phyloP scores from a whole-genome alignment of 2,888 invertebrate genomes.

The Baccha elongata region DNA sequence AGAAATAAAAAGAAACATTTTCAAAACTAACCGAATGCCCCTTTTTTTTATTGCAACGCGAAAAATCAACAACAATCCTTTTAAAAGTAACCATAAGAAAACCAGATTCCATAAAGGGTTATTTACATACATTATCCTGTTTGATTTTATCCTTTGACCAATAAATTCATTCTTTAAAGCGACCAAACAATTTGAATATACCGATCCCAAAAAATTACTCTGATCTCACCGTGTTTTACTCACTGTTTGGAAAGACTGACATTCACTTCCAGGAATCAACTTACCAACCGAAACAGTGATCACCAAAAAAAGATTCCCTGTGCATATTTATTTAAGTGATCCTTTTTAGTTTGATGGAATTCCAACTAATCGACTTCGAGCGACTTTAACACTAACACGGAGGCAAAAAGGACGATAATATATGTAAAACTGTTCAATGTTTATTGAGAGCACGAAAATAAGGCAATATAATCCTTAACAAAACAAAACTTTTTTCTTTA shows the following conservation, averaged over 20 bases:
- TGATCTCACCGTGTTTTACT: slow-evolving; percentile 41
- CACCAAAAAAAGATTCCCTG: slow-evolving; percentile 47
- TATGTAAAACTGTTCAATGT: slow-evolving; percentile 29
- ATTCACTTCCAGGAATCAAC: slow-evolving; percentile 61
- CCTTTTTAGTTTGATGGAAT: slow-evolving; percentile 59
- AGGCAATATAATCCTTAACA: slow-evolving; percentile 41
- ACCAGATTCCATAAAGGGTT: slow-evolving; percentile 49
- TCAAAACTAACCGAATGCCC: slow-evolving; percentile 53
- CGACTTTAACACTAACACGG: slow-evolving; percentile 67
- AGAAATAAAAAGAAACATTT: background rate
- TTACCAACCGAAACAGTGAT: background rate
- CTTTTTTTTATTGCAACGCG: slow-evolving; percentile 67
- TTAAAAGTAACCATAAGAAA: background rate
- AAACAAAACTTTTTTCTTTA: slow-evolving; percentile 26
- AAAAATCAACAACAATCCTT: slow-evolving; percentile 68
- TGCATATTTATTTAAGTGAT: slow-evolving; percentile 48
- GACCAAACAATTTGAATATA: slow-evolving; percentile 68
- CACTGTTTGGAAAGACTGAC: slow-evolving; percentile 43
- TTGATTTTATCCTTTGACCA: slow-evolving; percentile 30
- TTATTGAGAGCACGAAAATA: slow-evolving; percentile 52
- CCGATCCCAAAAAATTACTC: slow-evolving; percentile 8
- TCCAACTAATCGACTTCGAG: slow-evolving; percentile 62
- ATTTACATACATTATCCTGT: background rate
- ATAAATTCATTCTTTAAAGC: slow-evolving; percentile 62
- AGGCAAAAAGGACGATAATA: slow-evolving; percentile 49